Percentiles rank a stretch among this genome's conserved stretches.
phyloP scores from a whole-genome alignment of 2,113 vertebrate genomes.

The Tricholaema leucomelas region DNA sequence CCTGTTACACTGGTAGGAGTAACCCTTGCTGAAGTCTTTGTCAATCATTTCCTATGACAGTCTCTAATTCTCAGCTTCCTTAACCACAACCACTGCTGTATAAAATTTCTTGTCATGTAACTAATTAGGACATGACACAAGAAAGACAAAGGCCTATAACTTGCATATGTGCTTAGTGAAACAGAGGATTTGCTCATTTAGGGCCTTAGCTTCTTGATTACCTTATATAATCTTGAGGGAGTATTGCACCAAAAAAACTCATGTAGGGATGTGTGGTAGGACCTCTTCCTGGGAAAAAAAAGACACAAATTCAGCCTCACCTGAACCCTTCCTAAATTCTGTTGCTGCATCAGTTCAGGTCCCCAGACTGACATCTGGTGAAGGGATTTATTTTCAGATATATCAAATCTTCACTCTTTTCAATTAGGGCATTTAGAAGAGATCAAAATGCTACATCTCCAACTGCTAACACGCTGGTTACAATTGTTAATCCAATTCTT shows the following conservation, averaged over 20 bases:
- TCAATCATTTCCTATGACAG: constrained; percentile 7
- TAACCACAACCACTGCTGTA: neutral
- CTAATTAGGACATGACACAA: neutral
- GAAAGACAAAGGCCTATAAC: neutral
- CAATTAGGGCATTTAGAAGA: neutral
- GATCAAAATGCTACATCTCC: neutral
- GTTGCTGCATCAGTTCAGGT: neutral
- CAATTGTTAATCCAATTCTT: neutral
- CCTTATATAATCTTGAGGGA: neutral
- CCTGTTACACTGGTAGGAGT: neutral
- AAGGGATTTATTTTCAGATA: neutral
- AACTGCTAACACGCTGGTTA: neutral
- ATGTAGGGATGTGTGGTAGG: neutral
- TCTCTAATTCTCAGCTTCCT: neutral
- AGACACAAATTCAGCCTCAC: neutral
- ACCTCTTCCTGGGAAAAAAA: neutral
- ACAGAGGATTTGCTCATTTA: neutral
- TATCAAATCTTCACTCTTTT: neutral
- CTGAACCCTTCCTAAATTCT: neutral
- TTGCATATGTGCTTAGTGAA: neutral
- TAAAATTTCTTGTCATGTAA: constrained; percentile 18
- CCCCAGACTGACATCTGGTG: neutral
- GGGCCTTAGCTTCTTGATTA: neutral
- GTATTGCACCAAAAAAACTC: neutral
- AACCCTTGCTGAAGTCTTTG: neutral